Conservation (phyloP, 2,113 vertebrate genomes). For the Mugil cephalus region DNA sequence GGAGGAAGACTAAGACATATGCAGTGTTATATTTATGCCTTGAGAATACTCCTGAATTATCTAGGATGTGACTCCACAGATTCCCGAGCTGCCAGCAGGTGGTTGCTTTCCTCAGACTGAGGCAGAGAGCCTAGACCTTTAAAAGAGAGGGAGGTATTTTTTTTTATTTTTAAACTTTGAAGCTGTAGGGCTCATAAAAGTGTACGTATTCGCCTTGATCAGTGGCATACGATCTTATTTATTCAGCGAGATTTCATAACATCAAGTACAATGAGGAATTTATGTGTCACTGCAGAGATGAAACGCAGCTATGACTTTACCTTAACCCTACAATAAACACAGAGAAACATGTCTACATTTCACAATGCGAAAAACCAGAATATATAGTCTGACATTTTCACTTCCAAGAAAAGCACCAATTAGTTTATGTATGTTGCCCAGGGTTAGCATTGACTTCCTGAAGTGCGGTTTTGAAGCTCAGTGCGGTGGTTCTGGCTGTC, state of each 20-base stretch:
- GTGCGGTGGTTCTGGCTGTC: too few species aligned
- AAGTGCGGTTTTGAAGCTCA: too few species aligned
- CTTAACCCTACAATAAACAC: slow-evolving; percentile 9
- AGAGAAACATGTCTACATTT: slow-evolving; percentile 6
- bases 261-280: slow-evolving; percentile 45
- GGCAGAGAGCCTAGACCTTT: slow-evolving; percentile 52
- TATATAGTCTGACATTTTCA: neutral
- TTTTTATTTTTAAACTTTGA: slow-evolving; percentile 61
- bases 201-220: slow-evolving; percentile 65
- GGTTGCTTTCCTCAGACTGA: slow-evolving; percentile 57
- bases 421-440: neutral
- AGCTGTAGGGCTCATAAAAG: slow-evolving; percentile 62
- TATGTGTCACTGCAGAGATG: slow-evolving; percentile 41
- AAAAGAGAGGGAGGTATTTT: slow-evolving; percentile 54
- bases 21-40: slow-evolving; percentile 55
- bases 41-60: slow-evolving; percentile 68
- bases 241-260: slow-evolving; percentile 58
- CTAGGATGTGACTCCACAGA: slow-evolving; percentile 37
- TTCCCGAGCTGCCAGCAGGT: slow-evolving; percentile 67
- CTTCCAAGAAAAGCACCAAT: slow-evolving; percentile 3
- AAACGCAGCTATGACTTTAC: slow-evolving; percentile 27
- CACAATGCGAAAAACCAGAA: neutral
- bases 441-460: neutral
- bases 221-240: slow-evolving; percentile 54
- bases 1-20: slow-evolving; percentile 34